Evolutionary conservation across 2,797 vertebrate species (phyloP).

Genomic region (Chelmon rostratus): DNA sequence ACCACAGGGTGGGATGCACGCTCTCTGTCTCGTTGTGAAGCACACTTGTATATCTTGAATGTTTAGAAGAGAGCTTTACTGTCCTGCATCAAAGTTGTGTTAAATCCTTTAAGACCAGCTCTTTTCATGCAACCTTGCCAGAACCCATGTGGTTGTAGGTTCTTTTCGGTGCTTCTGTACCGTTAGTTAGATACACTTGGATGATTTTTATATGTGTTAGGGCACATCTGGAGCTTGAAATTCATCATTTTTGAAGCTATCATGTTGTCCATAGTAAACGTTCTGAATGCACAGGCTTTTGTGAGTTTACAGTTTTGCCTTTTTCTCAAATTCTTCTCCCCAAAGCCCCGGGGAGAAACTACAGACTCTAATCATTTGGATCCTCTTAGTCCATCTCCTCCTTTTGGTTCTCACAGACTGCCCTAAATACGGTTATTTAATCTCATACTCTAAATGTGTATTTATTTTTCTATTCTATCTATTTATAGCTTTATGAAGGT

Average conservation of each 20-base stretch:
- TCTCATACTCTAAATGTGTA: conserved; percentile 48
- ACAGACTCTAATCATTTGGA: conserved; percentile 18
- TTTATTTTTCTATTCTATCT: conserved; percentile 58
- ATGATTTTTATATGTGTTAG: conserved; percentile 10
- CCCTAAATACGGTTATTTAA: conserved; percentile 25
- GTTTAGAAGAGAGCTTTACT: conserved; percentile 77
- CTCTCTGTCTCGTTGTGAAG: conserved; percentile 72
- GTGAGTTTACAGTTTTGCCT: conserved; percentile 50
- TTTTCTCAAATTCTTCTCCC: conserved; percentile 31
- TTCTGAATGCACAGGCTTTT: conserved; percentile 49
- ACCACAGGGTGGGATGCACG: conserved; percentile 62
- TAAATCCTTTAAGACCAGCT: conserved; percentile 57
- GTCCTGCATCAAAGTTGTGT: conserved; percentile 59
- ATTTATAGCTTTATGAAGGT: conserved; percentile 24
- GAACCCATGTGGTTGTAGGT: conserved; percentile 40
- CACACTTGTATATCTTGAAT: conserved; percentile 79
- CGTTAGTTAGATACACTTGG: conserved; percentile 23
- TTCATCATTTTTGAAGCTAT: conserved; percentile 26
- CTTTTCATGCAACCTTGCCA: conserved; percentile 54
- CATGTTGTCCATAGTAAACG: conserved; percentile 3
- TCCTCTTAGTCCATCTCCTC: conserved; percentile 11
- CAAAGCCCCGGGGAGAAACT: conserved; percentile 39
- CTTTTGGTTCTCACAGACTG: conserved; percentile 20
- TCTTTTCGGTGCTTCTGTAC: conserved; percentile 59
- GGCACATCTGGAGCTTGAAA: conserved; percentile 22